Evolutionary conservation across 2,113 vertebrate species (phyloP).

Genomic region (Tragulus kanchil): DNA sequence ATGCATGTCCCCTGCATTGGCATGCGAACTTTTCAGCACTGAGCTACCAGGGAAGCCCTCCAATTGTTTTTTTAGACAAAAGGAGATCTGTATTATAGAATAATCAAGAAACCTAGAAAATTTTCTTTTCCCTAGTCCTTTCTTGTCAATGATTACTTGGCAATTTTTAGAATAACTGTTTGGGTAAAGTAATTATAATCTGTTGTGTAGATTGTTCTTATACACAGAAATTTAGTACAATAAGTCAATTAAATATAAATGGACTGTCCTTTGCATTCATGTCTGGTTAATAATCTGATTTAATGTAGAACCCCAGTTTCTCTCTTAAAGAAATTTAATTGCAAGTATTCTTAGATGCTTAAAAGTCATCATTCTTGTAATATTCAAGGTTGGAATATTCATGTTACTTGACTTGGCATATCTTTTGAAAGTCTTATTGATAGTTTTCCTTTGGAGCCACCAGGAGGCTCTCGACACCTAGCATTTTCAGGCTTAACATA

Average conservation of each 20-base stretch:
- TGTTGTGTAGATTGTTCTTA: neutral
- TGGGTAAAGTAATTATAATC: conserved; percentile 1
- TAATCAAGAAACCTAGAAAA: neutral
- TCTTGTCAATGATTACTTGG: neutral
- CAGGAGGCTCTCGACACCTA: conserved; percentile 86
- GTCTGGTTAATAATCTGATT: conserved; percentile 49
- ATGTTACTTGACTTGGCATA: neutral
- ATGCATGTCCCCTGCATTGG: too few species aligned
- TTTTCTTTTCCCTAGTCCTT: neutral
- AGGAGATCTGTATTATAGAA: neutral
- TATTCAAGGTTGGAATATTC: conserved; percentile 54
- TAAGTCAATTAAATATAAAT: conserved; percentile 52
- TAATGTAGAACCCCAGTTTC: neutral
- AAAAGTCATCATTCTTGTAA: neutral
- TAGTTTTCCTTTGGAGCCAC: conserved; percentile 83
- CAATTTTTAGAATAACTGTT: conserved; percentile 27
- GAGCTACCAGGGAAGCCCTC: neutral
- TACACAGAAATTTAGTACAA: neutral
- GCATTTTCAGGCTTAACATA: conserved; percentile 62
- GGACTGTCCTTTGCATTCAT: neutral
- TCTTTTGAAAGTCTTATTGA: conserved; percentile 15
- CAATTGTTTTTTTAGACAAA: neutral
- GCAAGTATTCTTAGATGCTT: neutral
- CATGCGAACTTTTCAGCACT: too few species aligned
- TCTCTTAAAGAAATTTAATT: conserved; percentile 3